phyloP scores from a whole-genome alignment of 2,888 invertebrate genomes.

The Rosalia funebris region DNA sequence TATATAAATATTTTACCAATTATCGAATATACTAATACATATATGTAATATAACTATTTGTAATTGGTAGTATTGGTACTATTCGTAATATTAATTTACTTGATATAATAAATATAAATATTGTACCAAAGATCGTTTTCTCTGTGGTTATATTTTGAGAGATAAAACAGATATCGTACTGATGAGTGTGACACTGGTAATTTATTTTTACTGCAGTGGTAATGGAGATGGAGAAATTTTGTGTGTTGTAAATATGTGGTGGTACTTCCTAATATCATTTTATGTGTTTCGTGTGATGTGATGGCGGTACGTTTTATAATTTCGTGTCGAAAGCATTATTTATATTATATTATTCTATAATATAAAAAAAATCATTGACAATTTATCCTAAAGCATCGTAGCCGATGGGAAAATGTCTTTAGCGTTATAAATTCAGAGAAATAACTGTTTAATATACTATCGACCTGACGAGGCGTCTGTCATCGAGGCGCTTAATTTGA shows the following conservation, averaged over 20 bases:
- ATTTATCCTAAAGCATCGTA: not conserved
- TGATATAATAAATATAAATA: no score
- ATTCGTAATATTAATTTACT: no score
- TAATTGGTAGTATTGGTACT: no score
- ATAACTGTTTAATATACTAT: not conserved
- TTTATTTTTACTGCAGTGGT: no score
- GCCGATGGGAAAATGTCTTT: not conserved
- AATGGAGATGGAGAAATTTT: not conserved
- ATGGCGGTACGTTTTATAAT: not conserved
- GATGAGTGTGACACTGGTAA: no score
- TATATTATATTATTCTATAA: not conserved
- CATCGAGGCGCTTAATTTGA: constrained; percentile 14
- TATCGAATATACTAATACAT: no score
- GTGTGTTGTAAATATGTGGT: not conserved
- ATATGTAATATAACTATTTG: no score
- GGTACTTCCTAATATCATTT: not conserved
- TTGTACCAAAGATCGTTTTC: no score
- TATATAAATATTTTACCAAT: no score
- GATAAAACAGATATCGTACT: no score
- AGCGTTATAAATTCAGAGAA: not conserved
- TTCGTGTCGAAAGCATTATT: not conserved
- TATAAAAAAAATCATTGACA: not conserved
- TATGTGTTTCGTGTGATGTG: not conserved
- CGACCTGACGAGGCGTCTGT: constrained; percentile 13
- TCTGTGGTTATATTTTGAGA: no score